Evolutionary conservation across 1,140 invertebrate species (phyloP).

Genomic region (Drosophila parabipectinata): DNA sequence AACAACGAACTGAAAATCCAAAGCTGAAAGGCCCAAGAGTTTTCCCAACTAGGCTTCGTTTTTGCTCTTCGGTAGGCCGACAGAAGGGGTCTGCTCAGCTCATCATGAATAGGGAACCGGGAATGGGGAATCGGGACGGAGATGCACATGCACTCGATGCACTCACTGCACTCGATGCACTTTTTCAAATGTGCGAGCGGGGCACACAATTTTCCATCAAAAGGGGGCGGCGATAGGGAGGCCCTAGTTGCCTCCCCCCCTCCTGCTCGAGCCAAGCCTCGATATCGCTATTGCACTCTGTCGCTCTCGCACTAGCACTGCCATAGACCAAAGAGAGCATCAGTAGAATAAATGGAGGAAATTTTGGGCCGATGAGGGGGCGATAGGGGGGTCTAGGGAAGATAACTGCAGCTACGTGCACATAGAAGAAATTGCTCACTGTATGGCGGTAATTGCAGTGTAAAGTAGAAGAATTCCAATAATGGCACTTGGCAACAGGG

Average conservation of each 20-base stretch:
- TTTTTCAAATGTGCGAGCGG: constrained; percentile 75
- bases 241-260: constrained; percentile 33
- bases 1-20: constrained; percentile 51
- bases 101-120: constrained; percentile 19
- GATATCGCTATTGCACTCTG: constrained; percentile 14
- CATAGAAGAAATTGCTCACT: constrained; percentile 76
- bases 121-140: constrained; percentile 3
- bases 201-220: constrained; percentile 65
- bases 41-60: constrained; percentile 73
- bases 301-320: constrained; percentile 37
- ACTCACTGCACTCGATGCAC: constrained; percentile 63
- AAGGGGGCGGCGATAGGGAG: constrained; percentile 55
- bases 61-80: constrained; percentile 27
- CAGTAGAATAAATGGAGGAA: constrained; percentile 19
- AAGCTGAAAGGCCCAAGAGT: constrained; percentile 64
- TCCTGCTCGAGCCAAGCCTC: neutral
- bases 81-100: constrained; percentile 22
- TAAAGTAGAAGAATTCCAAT: constrained; percentile 1
- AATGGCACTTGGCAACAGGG: constrained; percentile 7
- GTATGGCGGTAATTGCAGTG: constrained; percentile 54
- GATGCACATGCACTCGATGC: constrained; percentile 12
- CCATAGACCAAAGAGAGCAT: constrained; percentile 31
- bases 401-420: constrained; percentile 66
- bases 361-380: constrained; percentile 16
- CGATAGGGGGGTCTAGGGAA: neutral